phyloP scores from a whole-genome alignment of 2,113 vertebrate genomes.

The Menidia beryllina region DNA sequence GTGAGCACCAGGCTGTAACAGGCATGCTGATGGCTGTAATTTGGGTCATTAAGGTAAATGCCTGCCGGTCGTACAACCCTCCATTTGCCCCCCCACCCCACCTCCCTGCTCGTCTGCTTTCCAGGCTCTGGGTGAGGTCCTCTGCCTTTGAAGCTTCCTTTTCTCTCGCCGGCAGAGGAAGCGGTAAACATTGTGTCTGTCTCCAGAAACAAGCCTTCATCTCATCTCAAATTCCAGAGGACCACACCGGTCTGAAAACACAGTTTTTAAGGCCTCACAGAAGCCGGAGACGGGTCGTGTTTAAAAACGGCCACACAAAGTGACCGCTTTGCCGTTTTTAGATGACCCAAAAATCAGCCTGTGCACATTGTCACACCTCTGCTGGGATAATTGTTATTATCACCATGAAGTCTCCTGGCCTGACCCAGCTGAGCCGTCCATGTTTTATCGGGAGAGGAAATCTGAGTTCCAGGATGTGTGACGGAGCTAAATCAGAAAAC shows the following conservation, averaged over 20 bases:
- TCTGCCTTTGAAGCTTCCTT: slow-evolving; percentile 45
- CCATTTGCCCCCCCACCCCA: slow-evolving; percentile 49
- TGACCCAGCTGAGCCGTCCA: no score
- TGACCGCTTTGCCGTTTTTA: no score
- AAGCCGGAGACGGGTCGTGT: no score
- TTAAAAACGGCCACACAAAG: no score
- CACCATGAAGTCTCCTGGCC: no score
- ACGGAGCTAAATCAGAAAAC: no score
- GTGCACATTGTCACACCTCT: no score
- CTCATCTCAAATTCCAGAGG: neutral
- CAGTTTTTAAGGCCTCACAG: neutral
- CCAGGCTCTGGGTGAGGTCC: slow-evolving; percentile 37
- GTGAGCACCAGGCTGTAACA: slow-evolving; percentile 47
- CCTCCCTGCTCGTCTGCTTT: slow-evolving; percentile 29
- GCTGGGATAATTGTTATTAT: no score
- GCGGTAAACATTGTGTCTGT: slow-evolving; percentile 28
- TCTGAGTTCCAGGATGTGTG: no score
- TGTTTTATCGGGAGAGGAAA: no score
- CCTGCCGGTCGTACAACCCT: slow-evolving; percentile 48
- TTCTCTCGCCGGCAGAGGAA: slow-evolving; percentile 49
- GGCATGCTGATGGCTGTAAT: slow-evolving; percentile 59
- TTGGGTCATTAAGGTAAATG: slow-evolving; percentile 71
- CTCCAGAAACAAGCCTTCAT: neutral
- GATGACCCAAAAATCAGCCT: no score
- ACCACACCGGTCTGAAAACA: neutral